Evolutionary conservation across 2,888 invertebrate species (phyloP).

Genomic region (Dolichopus griseipennis): DNA sequence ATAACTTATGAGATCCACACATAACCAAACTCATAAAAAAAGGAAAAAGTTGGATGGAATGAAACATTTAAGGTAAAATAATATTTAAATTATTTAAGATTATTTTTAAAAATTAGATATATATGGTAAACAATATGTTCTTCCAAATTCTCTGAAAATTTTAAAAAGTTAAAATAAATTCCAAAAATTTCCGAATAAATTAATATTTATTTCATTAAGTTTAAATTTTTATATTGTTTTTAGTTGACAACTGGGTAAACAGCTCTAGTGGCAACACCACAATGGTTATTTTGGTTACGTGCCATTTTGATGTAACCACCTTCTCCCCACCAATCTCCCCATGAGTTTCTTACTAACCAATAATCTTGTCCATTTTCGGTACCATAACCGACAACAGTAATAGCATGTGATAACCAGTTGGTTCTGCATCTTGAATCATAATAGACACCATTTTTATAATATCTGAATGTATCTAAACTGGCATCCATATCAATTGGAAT

Average conservation of each 20-base stretch:
- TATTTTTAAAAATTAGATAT: too few species aligned
- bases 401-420: conserved; percentile 14
- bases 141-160: too few species aligned
- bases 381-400: conserved; percentile 19
- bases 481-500: conserved; percentile 18
- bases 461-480: conserved; percentile 11
- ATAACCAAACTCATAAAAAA: too few species aligned
- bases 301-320: conserved; percentile 75
- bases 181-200: too few species aligned
- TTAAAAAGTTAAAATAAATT: too few species aligned
- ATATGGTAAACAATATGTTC: too few species aligned
- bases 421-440: conserved; percentile 16
- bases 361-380: conserved; percentile 16
- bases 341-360: conserved; percentile 41
- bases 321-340: conserved; percentile 50
- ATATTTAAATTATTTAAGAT: too few species aligned
- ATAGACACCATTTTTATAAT: conserved; percentile 17
- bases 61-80: too few species aligned
- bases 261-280: conserved; percentile 68
- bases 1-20: too few species aligned
- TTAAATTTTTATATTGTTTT: background rate
- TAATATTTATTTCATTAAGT: too few species aligned
- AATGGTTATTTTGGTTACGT: conserved; percentile 66
- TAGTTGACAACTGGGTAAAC: conserved; percentile 68
- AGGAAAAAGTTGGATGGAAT: too few species aligned